These are phyloP conservation scores for Zaprionus lachaisei DNA, from an alignment of 1,140 invertebrate genomes.

Conservation along the genomic window DNA sequence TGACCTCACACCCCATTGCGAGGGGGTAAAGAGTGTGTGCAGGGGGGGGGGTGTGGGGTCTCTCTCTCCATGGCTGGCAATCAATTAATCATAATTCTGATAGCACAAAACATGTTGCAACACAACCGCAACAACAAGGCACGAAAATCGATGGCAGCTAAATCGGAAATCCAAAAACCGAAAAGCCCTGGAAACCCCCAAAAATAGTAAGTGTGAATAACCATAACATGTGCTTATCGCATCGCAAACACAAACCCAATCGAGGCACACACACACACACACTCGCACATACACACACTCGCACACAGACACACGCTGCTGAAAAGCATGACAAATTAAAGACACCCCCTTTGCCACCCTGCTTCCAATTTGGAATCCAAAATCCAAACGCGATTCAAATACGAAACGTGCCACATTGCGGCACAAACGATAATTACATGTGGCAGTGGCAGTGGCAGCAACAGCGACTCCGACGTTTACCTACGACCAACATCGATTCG, in stretches of 20 bases:
- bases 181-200: background rate
- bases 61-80: slow-evolving; percentile 48
- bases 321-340: slow-evolving; percentile 80
- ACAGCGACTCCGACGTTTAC: slow-evolving; percentile 32
- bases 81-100: slow-evolving; percentile 79
- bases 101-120: slow-evolving; percentile 71
- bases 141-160: slow-evolving; percentile 49
- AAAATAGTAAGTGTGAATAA: slow-evolving; percentile 65
- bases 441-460: slow-evolving; percentile 32
- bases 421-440: slow-evolving; percentile 79
- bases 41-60: background rate
- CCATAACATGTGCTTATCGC: slow-evolving; percentile 81
- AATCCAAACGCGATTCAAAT: slow-evolving; percentile 63
- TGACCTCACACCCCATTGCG: slow-evolving; percentile 34
- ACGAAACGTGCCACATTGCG: slow-evolving; percentile 73
- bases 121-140: slow-evolving; percentile 49
- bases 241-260: slow-evolving; percentile 44
- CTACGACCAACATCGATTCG: slow-evolving; percentile 60
- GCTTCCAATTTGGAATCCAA: slow-evolving; percentile 13
- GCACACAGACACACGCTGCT: slow-evolving; percentile 59
- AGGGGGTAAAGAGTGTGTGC: background rate
- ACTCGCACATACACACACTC: slow-evolving; percentile 14
- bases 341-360: slow-evolving; percentile 8
- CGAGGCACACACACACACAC: slow-evolving; percentile 22
- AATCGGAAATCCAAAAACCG: slow-evolving; percentile 57